Base-by-base conservation (phyloP, 2,888 invertebrate species). In the Habrosyne pyritoides region DNA sequence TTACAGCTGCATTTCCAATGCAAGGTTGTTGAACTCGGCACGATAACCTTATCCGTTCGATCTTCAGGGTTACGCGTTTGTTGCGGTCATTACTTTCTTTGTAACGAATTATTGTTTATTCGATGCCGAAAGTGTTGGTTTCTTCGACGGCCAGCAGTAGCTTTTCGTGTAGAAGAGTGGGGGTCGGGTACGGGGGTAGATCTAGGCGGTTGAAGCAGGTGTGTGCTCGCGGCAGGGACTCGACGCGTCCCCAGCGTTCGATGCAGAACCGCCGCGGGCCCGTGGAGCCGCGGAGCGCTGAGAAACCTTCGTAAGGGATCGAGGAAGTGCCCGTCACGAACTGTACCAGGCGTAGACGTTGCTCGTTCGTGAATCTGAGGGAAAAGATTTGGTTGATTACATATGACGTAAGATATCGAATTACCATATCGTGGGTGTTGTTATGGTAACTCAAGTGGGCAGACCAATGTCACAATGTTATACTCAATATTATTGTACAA, bases 321-420 rank as follows among this genome's bases (percentile, higher is more conserved):
- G 98, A 98, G 0, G 99, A 98, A 0, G 99, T 99, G 47, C 99
- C 99, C 8, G 99, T 99, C 60, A 99, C 99, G 91, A 99, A 99
- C 90, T 99, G 98, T 33, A 99, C 94, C 57, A 99, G 93, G 47
- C 99, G 94, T 21, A 99, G 93, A 12, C 99, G 94, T 77, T 99
- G 97, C 84, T 99, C 99, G 87, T 99, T 99, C 60, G 96, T 97
- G 85, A 99, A 99, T 78, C 96, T 94, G 83, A 56, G 77, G 60
- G 26, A n/a, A 14, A 42, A n/a, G 18, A 10, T 26, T 2, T n/a
- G n/a, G n/a, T n/a, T n/a, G n/a, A n/a, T n/a, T n/a, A n/a, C n/a
- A n/a, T n/a, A n/a, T n/a, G n/a, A n/a, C n/a, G n/a, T n/a, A n/a
- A n/a, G n/a, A n/a, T n/a, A n/a, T n/a, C n/a, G n/a, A n/a, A n/a